These are phyloP conservation scores for Leptodactylus fallax DNA, from an alignment of 2,797 vertebrate genomes.

Conservation along the genomic window DNA sequence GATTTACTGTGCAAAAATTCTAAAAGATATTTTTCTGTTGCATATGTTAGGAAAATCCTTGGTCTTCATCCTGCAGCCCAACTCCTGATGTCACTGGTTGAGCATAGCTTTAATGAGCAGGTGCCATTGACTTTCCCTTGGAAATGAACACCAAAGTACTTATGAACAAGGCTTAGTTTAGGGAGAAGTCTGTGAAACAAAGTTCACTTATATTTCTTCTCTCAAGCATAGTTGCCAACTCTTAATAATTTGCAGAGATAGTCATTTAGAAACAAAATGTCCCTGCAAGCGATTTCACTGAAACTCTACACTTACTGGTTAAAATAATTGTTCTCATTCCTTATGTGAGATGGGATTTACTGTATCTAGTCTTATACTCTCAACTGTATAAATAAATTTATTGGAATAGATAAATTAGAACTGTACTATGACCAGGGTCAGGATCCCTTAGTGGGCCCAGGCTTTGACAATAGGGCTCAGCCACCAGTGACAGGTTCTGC, in stretches of 20 bases:
- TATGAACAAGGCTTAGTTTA: slow-evolving; percentile 32
- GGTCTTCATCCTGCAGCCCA: slow-evolving; percentile 26
- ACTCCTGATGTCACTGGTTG: slow-evolving; percentile 18
- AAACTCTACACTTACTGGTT: not conserved
- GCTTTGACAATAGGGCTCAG: not conserved
- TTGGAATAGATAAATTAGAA: not conserved
- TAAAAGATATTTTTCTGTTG: not conserved
- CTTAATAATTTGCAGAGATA: slow-evolving; percentile 34
- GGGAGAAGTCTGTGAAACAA: slow-evolving; percentile 33
- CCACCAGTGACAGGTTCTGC: not conserved
- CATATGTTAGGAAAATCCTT: slow-evolving; percentile 19
- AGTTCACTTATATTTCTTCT: slow-evolving; percentile 51
- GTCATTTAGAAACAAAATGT: slow-evolving; percentile 33
- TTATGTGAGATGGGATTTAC: not conserved
- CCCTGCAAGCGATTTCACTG: not conserved
- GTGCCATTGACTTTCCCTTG: slow-evolving; percentile 2
- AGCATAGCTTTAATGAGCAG: slow-evolving; percentile 44
- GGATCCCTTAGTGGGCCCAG: not conserved
- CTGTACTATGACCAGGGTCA: not conserved
- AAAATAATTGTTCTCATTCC: not conserved
- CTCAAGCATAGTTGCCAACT: slow-evolving; percentile 39
- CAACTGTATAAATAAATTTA: not conserved
- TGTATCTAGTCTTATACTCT: not conserved
- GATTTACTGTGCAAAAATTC: slow-evolving; percentile 23
- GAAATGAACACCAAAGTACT: slow-evolving; percentile 37